Base-by-base conservation (phyloP, 2,113 vertebrate species). In the Phyllostomus hastatus region DNA sequence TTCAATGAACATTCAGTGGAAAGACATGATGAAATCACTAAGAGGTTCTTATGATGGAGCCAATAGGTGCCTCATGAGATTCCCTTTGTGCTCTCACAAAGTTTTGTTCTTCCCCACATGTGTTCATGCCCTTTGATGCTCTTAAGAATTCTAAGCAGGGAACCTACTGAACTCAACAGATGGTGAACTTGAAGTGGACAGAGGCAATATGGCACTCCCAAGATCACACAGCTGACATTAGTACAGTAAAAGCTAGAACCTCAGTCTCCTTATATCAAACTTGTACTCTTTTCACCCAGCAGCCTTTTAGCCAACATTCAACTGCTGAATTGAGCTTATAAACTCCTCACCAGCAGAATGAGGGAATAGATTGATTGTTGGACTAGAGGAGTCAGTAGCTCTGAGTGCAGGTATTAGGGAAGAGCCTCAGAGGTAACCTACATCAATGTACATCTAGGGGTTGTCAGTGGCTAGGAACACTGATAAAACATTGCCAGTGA, bases 71-170 rank as follows among this genome's bases (percentile, higher is more conserved):
- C 76, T 96, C 90, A 41, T 16, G 43, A 86, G 79, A 95, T 3
- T 80, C 46, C 61, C 43, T 61, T 57, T 70, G 72, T 61, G 50
- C 2, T 67, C 66, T 95, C 57, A 84, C 24, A 80, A 76, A 90
- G 28, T 43, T 95, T 83, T 87, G 38, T 48, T 92, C 83, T 95
- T 94, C 61, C 64, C 76, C 67, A 78, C 59, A 7, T 84, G 73
- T 95, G 79, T 86, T 48, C 43, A 66, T 35, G 50, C 4, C 59
- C n/a, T 64, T 69, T 50, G 46, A 66, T 54, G 9, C 35, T 96
- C 85, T 66, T 35, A 86, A 41, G 31, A 85, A 92, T 92, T 69
- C 52, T 81, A 70, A 87, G n/a, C 33, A 72, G 35, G 64, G 17
- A 46, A 93, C 43, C 64, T 67, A 78, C 1, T 46, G n/a, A 84